Percentiles rank a stretch among this genome's conserved stretches.
Evolutionary conservation across 2,797 vertebrate species (phyloP).

Genomic region (Mallotus villosus): DNA sequence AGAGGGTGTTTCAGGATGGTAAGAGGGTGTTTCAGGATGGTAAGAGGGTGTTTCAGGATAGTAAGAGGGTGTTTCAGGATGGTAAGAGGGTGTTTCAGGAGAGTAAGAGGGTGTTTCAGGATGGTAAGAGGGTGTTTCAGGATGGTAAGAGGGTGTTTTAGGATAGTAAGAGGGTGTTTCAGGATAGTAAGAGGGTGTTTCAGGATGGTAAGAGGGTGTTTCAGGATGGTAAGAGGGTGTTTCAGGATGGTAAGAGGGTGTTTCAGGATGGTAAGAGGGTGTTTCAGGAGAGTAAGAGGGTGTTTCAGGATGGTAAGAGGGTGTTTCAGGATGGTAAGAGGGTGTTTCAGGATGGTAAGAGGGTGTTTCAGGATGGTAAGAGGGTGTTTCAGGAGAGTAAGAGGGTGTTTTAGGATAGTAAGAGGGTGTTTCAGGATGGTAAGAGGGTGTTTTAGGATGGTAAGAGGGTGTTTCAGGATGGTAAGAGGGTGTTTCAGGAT

Average conservation of each 20-base stretch:
- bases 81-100: no score
- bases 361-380: neutral
- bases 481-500: neutral
- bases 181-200: no score
- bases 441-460: neutral
- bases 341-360: neutral
- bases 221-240: neutral
- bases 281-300: no score
- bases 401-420: no score
- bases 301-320: neutral
- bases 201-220: neutral
- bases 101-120: slow-evolving; percentile 3
- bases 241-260: neutral
- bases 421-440: neutral
- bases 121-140: neutral
- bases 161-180: no score
- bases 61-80: slow-evolving; percentile 1
- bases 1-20: neutral
- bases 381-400: neutral
- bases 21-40: neutral
- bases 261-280: neutral
- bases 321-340: neutral
- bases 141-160: neutral
- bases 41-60: slow-evolving; percentile 1
- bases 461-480: neutral